Conservation (phyloP, 2,888 invertebrate species). For the Leptinotarsa juncta region DNA sequence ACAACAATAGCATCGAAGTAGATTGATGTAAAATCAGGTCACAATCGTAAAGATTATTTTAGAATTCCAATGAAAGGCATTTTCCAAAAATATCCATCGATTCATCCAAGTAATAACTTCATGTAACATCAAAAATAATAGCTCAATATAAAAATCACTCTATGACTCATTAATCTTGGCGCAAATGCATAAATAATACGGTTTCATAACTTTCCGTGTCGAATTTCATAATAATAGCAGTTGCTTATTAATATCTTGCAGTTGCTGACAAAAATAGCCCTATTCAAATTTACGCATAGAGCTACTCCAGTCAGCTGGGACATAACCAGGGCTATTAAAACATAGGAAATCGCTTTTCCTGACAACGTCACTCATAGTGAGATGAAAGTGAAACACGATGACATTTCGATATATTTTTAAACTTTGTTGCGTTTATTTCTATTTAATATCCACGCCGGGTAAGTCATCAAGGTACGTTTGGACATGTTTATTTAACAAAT, state of each 20-base stretch:
- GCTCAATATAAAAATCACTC: neutral
- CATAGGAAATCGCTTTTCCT: constrained; percentile 24
- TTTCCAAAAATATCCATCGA: neutral
- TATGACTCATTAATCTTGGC: constrained; percentile 12
- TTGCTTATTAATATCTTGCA: constrained; percentile 22
- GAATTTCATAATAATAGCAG: constrained; percentile 9
- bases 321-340: constrained; percentile 20
- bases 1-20: too few relatives aligned
- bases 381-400: constrained; percentile 27
- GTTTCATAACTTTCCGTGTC: constrained; percentile 19
- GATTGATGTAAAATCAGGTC: too few relatives aligned
- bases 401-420: constrained; percentile 29
- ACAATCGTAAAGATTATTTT: too few relatives aligned
- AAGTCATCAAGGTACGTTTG: constrained; percentile 23
- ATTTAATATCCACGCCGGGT: constrained; percentile 27
- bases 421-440: constrained; percentile 25
- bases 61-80: neutral
- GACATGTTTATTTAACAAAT: neutral
- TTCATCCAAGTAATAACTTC: neutral
- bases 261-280: constrained; percentile 22
- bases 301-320: constrained; percentile 14
- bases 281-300: constrained; percentile 7
- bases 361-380: constrained; percentile 30
- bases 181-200: neutral
- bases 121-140: neutral